phyloP scores from a whole-genome alignment of 1,140 invertebrate genomes.

The Araneus ventricosus region DNA sequence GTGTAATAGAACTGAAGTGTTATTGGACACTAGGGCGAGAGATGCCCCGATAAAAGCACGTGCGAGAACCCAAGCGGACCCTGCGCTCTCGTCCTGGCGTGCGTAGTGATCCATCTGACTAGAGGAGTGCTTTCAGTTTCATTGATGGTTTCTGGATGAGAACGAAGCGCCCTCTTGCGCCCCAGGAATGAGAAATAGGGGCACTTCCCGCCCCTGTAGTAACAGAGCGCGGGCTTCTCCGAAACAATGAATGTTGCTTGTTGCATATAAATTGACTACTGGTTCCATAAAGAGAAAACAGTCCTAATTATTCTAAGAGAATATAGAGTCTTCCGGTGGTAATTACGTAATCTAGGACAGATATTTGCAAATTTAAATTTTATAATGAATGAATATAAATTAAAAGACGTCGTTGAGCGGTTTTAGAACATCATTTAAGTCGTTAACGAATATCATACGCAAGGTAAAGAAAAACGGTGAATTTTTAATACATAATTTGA shows the following conservation, averaged over 20 bases:
- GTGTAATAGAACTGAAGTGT: neutral
- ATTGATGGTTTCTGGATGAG: neutral
- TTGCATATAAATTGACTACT: neutral
- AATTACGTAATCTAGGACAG: no score
- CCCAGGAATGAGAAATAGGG: neutral
- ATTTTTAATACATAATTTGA: no score
- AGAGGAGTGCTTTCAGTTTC: neutral
- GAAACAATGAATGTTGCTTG: neutral
- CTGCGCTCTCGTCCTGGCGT: neutral
- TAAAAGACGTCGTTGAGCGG: no score
- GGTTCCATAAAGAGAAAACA: neutral
- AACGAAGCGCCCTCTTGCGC: conserved; percentile 36
- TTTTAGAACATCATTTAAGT: no score
- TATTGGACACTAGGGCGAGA: neutral
- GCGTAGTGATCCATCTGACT: neutral
- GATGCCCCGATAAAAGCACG: neutral
- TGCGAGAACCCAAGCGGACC: neutral
- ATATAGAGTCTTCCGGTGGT: no score
- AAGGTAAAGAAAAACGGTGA: no score
- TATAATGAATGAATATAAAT: no score
- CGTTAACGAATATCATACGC: no score
- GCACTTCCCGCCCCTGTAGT: neutral
- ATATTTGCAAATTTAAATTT: no score
- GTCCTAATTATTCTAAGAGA: no score
- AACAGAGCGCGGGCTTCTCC: neutral